Percentiles rank a stretch among this genome's conserved stretches.
phyloP scores from a whole-genome alignment of 2,888 invertebrate genomes.

The Pyrrhosoma nymphula region DNA sequence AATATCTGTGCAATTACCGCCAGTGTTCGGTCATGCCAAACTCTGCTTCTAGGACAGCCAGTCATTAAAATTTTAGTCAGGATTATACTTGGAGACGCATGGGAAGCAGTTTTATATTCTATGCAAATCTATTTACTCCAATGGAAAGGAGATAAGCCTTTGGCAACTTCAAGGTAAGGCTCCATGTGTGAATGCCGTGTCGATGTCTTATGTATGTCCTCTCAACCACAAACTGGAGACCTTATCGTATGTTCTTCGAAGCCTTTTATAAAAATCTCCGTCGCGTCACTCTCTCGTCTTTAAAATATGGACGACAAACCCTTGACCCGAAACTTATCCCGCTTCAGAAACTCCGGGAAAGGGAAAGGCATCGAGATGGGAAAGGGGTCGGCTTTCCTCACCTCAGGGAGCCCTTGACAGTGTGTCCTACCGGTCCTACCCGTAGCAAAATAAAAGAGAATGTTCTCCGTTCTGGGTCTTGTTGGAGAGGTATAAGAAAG shows the following conservation, averaged over 20 bases:
- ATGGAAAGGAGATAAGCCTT: too few species aligned
- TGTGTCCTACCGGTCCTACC: background rate
- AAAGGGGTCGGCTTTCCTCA: background rate
- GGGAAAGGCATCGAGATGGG: background rate
- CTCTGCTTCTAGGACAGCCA: too few species aligned
- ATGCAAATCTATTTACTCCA: too few species aligned
- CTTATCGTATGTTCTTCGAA: background rate
- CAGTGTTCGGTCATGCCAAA: too few species aligned
- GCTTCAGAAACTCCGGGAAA: background rate
- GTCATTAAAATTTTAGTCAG: too few species aligned
- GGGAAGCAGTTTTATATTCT: too few species aligned
- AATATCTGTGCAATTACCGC: too few species aligned
- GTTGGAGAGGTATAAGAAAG: background rate
- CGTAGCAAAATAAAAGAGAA: background rate
- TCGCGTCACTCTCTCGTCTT: background rate
- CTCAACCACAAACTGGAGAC: background rate
- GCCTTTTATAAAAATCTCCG: background rate
- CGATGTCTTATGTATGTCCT: too few species aligned
- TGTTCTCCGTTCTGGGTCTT: background rate
- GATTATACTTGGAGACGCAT: too few species aligned
- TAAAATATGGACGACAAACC: background rate
- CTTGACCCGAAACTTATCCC: background rate
- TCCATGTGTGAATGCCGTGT: too few species aligned
- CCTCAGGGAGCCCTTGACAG: background rate
- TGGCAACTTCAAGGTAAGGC: too few species aligned